Base-by-base conservation (phyloP, 1,140 invertebrate species). In the Bombus difficillimus region DNA sequence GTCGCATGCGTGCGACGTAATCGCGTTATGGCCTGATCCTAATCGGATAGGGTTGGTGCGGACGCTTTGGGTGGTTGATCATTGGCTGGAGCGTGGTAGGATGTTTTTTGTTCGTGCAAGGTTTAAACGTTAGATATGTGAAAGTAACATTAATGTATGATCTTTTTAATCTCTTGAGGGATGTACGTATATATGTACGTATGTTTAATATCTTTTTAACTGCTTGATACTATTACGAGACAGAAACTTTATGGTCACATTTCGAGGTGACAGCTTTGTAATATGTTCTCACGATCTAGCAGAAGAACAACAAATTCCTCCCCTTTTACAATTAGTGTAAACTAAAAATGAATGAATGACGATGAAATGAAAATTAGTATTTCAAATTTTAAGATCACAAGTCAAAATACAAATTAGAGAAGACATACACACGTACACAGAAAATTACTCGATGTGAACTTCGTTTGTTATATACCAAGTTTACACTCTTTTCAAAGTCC, bases 31-130 rank as follows among this genome's bases (percentile, higher is more conserved):
- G 41, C 8, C 59, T n/a, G 41, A 69, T 47, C 41, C 64, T 80
- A 80, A 80, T 80, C 78, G 78, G 78, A 80, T 80, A 69, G 78
- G 78, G 64, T 80, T 80, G 78, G 32, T 22, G 32, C 34, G 77
- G 64, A 47, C 41, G 41, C 41, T 79, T 79, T 34, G 76, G n/a
- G n/a, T n/a, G 37, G n/a, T 66, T 22, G 37, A 13, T 32, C 59
- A n/a, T 25, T 59, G 74, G 34, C 34, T n/a, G n/a, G 13, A 25
- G 6, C 59, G 37, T 13, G 39, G 41, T 3, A 12, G 25, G 12
- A 43, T 25, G 41, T 12, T 37, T 68, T 5, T 43, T 34, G 66
- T 15, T 43, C 13, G 18, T 53, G 18, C 6, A 53, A 53, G 18
- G 1, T 53, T 22, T 22, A 53, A 53, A 22, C 5, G 47, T 53